phyloP scores from a whole-genome alignment of 2,797 vertebrate species.

The Crypturellus tataupa region DNA sequence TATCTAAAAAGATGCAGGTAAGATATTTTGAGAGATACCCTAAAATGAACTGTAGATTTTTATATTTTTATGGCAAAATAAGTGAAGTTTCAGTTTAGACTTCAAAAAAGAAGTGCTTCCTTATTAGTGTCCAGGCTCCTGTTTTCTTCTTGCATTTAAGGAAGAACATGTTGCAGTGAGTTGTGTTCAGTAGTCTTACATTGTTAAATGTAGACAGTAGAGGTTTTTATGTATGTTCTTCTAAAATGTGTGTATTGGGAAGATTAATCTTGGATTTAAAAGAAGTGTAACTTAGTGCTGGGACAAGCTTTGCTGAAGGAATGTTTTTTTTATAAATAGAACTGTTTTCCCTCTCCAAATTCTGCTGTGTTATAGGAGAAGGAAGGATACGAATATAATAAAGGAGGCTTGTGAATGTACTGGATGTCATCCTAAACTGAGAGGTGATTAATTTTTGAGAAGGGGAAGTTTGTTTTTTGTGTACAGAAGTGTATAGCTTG shows the following conservation, averaged over 20 bases:
- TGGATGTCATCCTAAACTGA: not conserved
- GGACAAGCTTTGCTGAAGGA: not conserved
- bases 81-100: not conserved
- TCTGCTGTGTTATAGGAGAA: not conserved
- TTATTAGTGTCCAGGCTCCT: not conserved
- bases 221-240: slow-evolving; percentile 18
- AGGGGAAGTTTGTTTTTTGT: not conserved
- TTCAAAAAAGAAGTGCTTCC: not conserved
- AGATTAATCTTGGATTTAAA: slow-evolving; percentile 30
- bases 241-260: not conserved
- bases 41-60: not conserved
- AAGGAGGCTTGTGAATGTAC: not conserved
- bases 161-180: not conserved
- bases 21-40: not conserved
- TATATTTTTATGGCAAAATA: not conserved
- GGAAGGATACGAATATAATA: not conserved
- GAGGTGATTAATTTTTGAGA: not conserved
- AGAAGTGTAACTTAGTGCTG: slow-evolving; percentile 26
- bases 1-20: not conserved
- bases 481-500: not conserved
- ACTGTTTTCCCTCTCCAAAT: fast-evolving
- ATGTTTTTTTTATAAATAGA: not conserved
- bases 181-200: not conserved
- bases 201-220: not conserved
- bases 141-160: not conserved